Conservation (phyloP, 2,113 vertebrate species). For the Hydropotes inermis region DNA sequence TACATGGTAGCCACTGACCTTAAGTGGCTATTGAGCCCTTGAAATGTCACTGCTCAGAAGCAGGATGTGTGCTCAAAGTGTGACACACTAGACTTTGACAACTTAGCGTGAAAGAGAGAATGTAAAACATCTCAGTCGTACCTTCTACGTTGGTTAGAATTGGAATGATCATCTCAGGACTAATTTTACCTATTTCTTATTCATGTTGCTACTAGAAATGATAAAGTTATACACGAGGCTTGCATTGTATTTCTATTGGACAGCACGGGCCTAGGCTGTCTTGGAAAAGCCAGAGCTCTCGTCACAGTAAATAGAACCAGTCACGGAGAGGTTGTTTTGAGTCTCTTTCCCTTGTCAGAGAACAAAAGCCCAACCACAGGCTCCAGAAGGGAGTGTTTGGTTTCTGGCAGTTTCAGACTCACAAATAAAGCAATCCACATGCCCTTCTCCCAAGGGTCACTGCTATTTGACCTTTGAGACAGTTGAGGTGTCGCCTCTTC, state of each 20-base stretch:
- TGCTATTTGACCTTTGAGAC: background rate
- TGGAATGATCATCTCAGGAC: background rate
- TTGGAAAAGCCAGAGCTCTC: background rate
- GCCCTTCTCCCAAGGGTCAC: background rate
- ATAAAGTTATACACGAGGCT: background rate
- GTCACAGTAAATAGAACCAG: background rate
- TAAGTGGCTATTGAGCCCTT: background rate
- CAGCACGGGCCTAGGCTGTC: background rate
- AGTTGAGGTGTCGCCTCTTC: background rate
- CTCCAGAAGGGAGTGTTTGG: background rate
- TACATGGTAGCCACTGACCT: background rate
- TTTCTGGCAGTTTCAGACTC: background rate
- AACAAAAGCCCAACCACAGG: background rate
- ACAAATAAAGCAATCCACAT: background rate
- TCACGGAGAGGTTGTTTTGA: background rate
- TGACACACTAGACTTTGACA: background rate
- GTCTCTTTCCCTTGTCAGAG: background rate
- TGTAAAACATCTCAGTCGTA: background rate
- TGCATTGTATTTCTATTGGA: background rate
- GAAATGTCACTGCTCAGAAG: background rate
- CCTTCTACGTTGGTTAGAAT: background rate
- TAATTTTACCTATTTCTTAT: background rate
- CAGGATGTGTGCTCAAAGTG: accelerated
- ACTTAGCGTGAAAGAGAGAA: background rate
- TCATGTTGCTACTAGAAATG: background rate